phyloP scores from a whole-genome alignment of 2,113 vertebrate genomes.

The Nettapus auritus region DNA sequence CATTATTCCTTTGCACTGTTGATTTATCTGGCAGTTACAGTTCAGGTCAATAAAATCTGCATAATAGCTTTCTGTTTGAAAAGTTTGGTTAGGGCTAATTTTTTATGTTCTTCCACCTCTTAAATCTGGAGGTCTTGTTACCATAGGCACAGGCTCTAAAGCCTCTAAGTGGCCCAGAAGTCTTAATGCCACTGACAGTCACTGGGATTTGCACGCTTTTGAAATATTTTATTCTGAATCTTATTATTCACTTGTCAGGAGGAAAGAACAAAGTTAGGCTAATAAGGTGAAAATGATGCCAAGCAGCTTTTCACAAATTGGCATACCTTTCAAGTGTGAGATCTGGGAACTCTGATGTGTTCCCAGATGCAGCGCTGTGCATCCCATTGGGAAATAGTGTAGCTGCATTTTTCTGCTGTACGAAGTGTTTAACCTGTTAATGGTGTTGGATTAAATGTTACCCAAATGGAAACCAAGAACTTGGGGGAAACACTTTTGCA shows the following conservation, averaged over 20 bases:
- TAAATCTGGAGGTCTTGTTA: not conserved
- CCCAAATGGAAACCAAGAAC: accelerated
- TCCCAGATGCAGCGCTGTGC: not conserved
- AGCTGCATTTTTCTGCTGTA: not conserved
- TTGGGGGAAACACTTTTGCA: not conserved
- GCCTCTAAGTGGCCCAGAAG: not conserved
- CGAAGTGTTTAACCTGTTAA: accelerated
- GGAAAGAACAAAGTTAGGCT: not conserved
- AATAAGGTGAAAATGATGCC: not conserved
- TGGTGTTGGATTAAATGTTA: not conserved
- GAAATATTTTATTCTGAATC: not conserved
- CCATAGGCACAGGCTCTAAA: not conserved
- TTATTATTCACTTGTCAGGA: not conserved
- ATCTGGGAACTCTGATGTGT: not conserved
- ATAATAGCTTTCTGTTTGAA: not conserved
- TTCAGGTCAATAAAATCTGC: not conserved
- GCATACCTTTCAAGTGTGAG: not conserved
- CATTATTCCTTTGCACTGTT: not conserved
- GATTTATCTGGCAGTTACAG: not conserved
- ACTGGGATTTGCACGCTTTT: not conserved
- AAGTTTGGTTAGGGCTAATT: not conserved
- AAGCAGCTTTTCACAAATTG: not conserved
- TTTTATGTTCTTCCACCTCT: not conserved
- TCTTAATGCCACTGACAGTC: not conserved
- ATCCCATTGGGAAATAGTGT: not conserved